Conservation (phyloP, 2,888 invertebrate species). For the Acrobasis repandana region DNA sequence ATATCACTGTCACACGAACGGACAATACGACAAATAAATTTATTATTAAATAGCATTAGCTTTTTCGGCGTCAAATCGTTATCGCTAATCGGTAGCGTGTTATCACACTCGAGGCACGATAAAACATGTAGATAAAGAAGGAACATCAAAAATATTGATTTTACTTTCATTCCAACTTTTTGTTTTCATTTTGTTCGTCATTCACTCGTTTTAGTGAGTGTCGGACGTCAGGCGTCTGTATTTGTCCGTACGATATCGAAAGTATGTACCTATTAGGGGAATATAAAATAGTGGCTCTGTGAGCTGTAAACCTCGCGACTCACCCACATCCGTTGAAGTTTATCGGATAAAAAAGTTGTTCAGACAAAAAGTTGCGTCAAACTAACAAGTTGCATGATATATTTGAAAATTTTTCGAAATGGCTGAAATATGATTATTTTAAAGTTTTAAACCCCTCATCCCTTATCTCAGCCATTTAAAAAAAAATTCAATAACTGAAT, state of each 20-base stretch:
- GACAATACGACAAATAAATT: conserved; percentile 24
- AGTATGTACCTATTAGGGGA: neutral
- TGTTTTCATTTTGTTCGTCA: too few relatives aligned
- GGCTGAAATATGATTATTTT: too few relatives aligned
- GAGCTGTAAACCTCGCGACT: too few relatives aligned
- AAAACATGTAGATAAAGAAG: conserved; percentile 63
- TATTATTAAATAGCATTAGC: conserved; percentile 43
- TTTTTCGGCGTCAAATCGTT: conserved; percentile 42
- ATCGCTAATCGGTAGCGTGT: conserved; percentile 69
- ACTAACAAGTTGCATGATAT: too few relatives aligned
- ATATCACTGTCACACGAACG: conserved; percentile 16
- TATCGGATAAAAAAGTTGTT: too few relatives aligned
- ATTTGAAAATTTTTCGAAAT: too few relatives aligned
- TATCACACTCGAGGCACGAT: conserved; percentile 64
- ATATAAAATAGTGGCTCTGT: too few relatives aligned
- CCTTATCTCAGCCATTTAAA: too few relatives aligned
- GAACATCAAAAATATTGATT: conserved; percentile 72
- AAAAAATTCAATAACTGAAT: too few relatives aligned
- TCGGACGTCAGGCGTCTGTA: conserved; percentile 17
- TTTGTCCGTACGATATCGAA: neutral
- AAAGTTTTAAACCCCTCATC: too few relatives aligned
- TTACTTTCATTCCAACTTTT: conserved; percentile 38
- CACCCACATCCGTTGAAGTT: too few relatives aligned
- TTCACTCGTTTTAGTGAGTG: neutral
- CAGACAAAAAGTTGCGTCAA: too few relatives aligned